phyloP scores from a whole-genome alignment of 2,797 vertebrate species.

The Tiaroga cobitis region DNA sequence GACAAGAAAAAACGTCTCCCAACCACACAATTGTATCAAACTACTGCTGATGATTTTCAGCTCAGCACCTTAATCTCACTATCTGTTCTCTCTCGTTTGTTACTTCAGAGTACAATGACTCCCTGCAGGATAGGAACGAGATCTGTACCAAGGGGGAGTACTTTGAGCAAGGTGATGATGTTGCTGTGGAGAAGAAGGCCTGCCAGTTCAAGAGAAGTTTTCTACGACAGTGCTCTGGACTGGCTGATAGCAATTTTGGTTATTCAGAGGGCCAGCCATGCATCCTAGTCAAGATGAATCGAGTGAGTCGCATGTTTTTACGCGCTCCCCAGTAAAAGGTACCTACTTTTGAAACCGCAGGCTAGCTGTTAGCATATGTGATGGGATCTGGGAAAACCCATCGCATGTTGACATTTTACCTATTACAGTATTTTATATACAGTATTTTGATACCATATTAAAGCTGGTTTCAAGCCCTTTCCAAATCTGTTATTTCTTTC shows the following conservation, averaged over 20 bases:
- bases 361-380: not conserved
- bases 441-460: too few species aligned
- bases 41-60: not conserved
- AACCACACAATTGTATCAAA: not conserved
- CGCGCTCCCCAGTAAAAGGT: not conserved
- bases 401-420: too few species aligned
- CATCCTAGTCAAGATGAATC: slow-evolving; percentile 92
- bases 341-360: not conserved
- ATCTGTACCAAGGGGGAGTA: slow-evolving; percentile 76
- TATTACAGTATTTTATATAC: too few species aligned
- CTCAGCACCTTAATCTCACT: not conserved
- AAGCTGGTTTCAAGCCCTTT: too few species aligned
- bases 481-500: too few species aligned
- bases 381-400: too few species aligned
- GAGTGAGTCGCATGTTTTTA: slow-evolving; percentile 77
- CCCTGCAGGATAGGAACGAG: slow-evolving; percentile 82
- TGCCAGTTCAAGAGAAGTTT: slow-evolving; percentile 84
- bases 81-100: slow-evolving; percentile 42
- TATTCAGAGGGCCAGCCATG: slow-evolving; percentile 86
- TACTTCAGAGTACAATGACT: slow-evolving; percentile 81
- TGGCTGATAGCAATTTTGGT: slow-evolving; percentile 82
- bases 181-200: slow-evolving; percentile 71
- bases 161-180: slow-evolving; percentile 73
- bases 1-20: not conserved
- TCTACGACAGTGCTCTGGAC: slow-evolving; percentile 84